These are phyloP conservation scores for Leistus spinibarbis DNA, from an alignment of 2,888 invertebrate species.

Conservation along the genomic window DNA sequence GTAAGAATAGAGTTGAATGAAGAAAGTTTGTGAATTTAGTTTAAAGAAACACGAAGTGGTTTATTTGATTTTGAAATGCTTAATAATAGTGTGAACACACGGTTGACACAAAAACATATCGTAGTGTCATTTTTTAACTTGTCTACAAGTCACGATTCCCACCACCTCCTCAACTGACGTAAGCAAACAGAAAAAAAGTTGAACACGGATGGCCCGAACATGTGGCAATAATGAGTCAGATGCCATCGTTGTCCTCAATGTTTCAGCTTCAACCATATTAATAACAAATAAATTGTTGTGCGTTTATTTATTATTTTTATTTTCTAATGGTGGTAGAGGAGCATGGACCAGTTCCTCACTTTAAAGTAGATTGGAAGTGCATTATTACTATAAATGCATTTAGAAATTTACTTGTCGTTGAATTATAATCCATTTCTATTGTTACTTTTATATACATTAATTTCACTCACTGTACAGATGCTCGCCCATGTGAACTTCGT, in stretches of 20 bases:
- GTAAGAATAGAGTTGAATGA: no score
- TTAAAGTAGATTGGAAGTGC: no score
- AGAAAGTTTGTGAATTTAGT: neutral
- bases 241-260: neutral
- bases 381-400: no score
- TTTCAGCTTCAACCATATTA: neutral
- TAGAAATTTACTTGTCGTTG: no score
- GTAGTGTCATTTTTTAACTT: slow-evolving; percentile 32
- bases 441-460: no score
- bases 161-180: neutral
- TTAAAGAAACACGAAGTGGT: neutral
- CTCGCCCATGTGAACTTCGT: no score
- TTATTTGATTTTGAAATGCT: slow-evolving; percentile 2
- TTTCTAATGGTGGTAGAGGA: neutral
- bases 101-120: slow-evolving; percentile 25
- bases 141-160: slow-evolving; percentile 18
- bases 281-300: slow-evolving; percentile 1
- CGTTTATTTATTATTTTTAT: no score
- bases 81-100: slow-evolving; percentile 20
- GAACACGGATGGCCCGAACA: neutral
- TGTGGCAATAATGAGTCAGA: neutral
- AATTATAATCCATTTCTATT: no score
- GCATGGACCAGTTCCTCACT: neutral
- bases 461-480: no score
- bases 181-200: neutral